Percentiles rank a stretch among this genome's conserved stretches.
Evolutionary conservation across 2,888 invertebrate genomes (phyloP).

Genomic region (Melieria crassipennis): DNA sequence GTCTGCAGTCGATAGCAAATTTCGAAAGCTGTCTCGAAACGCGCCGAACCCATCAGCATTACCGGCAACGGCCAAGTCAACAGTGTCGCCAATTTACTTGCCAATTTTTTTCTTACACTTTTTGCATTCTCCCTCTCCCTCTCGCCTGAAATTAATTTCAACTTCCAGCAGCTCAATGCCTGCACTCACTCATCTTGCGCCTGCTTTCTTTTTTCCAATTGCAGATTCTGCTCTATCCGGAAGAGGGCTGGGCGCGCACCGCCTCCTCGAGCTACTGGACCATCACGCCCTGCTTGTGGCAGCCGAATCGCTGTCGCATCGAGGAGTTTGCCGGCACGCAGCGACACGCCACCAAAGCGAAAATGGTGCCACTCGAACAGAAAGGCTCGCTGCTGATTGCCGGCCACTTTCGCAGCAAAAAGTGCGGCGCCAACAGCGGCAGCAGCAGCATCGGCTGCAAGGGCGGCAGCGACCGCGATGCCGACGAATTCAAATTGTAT

Average conservation of each 20-base stretch:
- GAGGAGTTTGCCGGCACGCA: conserved; percentile 80
- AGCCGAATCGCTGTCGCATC: conserved; percentile 82
- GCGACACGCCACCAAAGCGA: conserved; percentile 75
- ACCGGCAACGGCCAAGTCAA: no score
- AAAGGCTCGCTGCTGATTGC: conserved; percentile 82
- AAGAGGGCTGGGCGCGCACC: conserved; percentile 89
- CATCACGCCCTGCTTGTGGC: conserved; percentile 88
- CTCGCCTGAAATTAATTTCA: conserved; percentile 6
- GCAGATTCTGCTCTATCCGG: conserved; percentile 85
- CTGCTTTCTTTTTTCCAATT: conserved; percentile 40
- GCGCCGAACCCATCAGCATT: no score
- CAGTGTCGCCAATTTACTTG: no score
- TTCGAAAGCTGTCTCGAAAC: no score
- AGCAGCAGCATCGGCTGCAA: conserved; percentile 18
- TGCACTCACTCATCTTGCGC: background rate
- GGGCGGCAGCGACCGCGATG: conserved; percentile 41
- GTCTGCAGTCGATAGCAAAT: no score
- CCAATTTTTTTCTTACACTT: no score
- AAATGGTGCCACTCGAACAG: conserved; percentile 79
- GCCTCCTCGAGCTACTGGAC: conserved; percentile 89
- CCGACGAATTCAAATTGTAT: conserved; percentile 79
- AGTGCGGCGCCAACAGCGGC: conserved; percentile 16
- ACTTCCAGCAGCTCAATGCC: background rate
- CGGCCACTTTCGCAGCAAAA: conserved; percentile 68
- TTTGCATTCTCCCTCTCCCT: background rate